Evolutionary conservation across 2,113 vertebrate species (phyloP), one percentile per base, ranked within the genome.

Genomic region (Agapornis roseicollis): DNA sequence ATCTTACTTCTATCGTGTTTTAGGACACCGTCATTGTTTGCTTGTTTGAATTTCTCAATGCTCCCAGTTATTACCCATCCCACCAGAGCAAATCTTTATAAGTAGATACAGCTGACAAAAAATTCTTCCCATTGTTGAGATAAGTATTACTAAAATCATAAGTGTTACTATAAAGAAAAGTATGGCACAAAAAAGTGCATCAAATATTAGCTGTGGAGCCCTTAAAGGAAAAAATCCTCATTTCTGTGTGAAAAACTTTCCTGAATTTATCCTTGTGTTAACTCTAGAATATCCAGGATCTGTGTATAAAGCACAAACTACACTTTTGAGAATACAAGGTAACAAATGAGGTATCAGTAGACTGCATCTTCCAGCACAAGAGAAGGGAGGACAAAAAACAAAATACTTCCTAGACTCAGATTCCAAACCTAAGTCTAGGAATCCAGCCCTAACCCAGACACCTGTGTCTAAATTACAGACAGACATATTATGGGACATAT

Each of bases 371-470:
- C 35, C 70, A 33, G 35, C 8, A 10, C 9, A 39, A 14, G 28
- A 74, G 17, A 58, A 74, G 6, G 6, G 10, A 5, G 1, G 0
- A 3, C 9, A 19, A 29, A 42, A 2, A 41, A 7, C 7, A 37
- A 27, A 29, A 69, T 18, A 1, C 5, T 53, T 71, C 56, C 15
- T 44, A 41, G 46, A 58, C 0, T 6, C 31, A 56, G 41, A 56
- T 42, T 7, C 9, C 20, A 31, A 91, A 71, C 47, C 12, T 9
- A 19, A 56, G 55, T 56, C 55, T n/a, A n/a, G 82, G 28, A 80
- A 80, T 33, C 22, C 31, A 66, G 1, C 5, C 18, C 24, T 2
- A 1, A n/a, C 6, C 6, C 7, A 8, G 13, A 70, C 2, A 71
- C 4, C 1, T 44, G 2, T 69, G 5, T 7, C 22, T 80, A 8